phyloP scores from a whole-genome alignment of 2,888 invertebrate genomes.

The Apamea crenata region DNA sequence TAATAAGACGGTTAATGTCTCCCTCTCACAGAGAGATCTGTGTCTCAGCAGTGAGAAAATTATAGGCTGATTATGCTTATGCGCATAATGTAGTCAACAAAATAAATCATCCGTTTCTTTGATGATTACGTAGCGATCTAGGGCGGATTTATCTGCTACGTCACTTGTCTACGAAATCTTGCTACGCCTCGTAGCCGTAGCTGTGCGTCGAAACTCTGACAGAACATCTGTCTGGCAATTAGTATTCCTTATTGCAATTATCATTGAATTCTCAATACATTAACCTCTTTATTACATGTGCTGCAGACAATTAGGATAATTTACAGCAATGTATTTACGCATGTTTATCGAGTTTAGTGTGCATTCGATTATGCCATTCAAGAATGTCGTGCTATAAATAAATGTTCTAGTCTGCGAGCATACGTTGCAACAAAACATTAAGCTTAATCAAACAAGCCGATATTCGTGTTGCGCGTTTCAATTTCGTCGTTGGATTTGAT shows the following conservation, averaged over 20 bases:
- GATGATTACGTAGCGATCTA: slow-evolving; percentile 26
- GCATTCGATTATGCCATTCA: slow-evolving; percentile 56
- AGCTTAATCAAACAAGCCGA: slow-evolving; percentile 48
- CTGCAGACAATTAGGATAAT: slow-evolving; percentile 34
- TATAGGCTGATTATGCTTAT: neutral
- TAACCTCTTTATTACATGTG: slow-evolving; percentile 27
- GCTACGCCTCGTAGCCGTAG: slow-evolving; percentile 40
- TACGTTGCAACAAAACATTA: slow-evolving; percentile 58
- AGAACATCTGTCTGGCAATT: slow-evolving; percentile 16
- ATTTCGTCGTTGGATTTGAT: slow-evolving; percentile 54
- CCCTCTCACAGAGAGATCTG: neutral
- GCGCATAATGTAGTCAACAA: neutral
- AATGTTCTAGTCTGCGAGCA: slow-evolving; percentile 43
- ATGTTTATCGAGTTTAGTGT: slow-evolving; percentile 40
- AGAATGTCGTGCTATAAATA: slow-evolving; percentile 54
- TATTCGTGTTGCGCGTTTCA: slow-evolving; percentile 54
- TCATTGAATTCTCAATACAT: slow-evolving; percentile 17
- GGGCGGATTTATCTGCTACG: slow-evolving; percentile 27
- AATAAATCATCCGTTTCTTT: slow-evolving; percentile 1
- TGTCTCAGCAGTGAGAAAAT: neutral
- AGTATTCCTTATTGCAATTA: slow-evolving; percentile 14
- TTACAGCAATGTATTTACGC: slow-evolving; percentile 18
- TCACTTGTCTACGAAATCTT: slow-evolving; percentile 29
- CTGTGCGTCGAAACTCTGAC: neutral
- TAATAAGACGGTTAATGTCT: neutral